A percentile compares a stretch with the other conserved stretches of the same genome.
phyloP scores from a whole-genome alignment of 2,113 vertebrate species.

The Hoplias malabaricus region DNA sequence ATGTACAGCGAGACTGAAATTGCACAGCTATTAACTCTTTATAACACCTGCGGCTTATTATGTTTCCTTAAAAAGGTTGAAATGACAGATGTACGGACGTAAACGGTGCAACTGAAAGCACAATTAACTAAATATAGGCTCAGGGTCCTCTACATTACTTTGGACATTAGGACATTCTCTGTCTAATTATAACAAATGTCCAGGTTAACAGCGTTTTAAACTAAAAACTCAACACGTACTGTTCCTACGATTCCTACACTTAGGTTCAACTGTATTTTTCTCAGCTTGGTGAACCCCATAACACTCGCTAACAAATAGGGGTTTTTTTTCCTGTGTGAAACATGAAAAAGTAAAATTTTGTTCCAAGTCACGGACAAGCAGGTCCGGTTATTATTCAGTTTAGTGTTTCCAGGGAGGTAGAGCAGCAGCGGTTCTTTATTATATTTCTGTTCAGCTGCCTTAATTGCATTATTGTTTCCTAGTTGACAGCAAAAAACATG shows the following conservation, averaged over 20 bases:
- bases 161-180: no score
- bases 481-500: background rate
- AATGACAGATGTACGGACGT: background rate
- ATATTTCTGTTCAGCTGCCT: slow-evolving; percentile 29
- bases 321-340: background rate
- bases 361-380: background rate
- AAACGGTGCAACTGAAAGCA: no score
- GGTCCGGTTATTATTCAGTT: background rate
- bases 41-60: background rate
- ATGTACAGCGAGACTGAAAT: background rate
- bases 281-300: no score
- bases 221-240: no score
- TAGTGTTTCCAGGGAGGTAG: background rate
- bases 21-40: background rate
- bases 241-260: no score
- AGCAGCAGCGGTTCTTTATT: slow-evolving; percentile 18
- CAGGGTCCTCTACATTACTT: no score
- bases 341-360: background rate
- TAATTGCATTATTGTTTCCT: slow-evolving; percentile 15
- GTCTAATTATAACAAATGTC: no score
- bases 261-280: no score
- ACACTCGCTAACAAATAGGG: no score
- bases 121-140: no score
- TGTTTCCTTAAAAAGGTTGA: background rate
- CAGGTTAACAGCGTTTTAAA: no score